Conservation (phyloP, 2,113 vertebrate genomes). For the Drymodes brunneopygia region DNA sequence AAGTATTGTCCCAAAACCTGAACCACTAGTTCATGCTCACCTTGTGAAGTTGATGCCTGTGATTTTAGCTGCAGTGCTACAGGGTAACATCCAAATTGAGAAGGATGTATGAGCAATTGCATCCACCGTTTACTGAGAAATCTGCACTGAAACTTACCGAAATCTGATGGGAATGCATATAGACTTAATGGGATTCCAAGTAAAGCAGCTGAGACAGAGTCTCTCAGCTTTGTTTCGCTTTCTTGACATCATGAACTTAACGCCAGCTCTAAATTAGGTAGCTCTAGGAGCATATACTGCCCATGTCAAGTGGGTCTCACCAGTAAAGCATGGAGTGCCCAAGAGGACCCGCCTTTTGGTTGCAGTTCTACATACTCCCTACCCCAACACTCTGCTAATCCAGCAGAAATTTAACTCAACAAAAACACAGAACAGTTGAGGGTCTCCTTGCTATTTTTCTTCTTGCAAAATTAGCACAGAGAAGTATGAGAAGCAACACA, state of each 20-base stretch:
- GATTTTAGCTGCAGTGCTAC: neutral
- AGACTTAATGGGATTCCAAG: neutral
- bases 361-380: fast-evolving
- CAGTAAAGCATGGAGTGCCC: neutral
- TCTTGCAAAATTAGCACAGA: neutral
- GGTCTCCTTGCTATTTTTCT: neutral
- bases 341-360: neutral
- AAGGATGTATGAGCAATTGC: neutral
- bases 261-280: neutral
- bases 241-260: neutral
- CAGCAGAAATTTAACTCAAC: neutral
- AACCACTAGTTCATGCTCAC: neutral
- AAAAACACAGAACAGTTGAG: neutral
- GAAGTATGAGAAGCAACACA: neutral
- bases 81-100: neutral
- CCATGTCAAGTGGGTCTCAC: neutral
- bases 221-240: neutral
- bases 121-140: neutral
- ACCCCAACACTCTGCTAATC: neutral
- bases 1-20: neutral
- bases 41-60: neutral
- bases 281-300: neutral
- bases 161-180: neutral
- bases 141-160: neutral
- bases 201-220: neutral